Evolutionary conservation across 2,888 invertebrate species (phyloP).

Genomic region (Dusona sp.): DNA sequence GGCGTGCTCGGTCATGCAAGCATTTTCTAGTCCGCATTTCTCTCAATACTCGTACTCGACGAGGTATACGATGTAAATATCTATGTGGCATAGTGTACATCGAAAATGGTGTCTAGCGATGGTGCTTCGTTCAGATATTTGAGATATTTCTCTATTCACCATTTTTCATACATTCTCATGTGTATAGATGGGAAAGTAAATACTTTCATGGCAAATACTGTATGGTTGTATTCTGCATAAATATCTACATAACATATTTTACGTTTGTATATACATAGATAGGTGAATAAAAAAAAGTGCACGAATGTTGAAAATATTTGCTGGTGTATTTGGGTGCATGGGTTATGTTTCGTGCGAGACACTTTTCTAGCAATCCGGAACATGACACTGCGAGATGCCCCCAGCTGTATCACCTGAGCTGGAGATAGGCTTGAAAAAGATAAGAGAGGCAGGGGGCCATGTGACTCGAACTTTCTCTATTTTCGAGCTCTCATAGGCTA

Average conservation of each 20-base stretch:
- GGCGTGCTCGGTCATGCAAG: slow-evolving; percentile 52
- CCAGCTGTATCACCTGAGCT: slow-evolving; percentile 43
- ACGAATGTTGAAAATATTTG: slow-evolving; percentile 11
- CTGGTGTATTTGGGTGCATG: slow-evolving; percentile 18
- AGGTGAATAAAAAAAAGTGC: not conserved
- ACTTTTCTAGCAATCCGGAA: slow-evolving; percentile 71
- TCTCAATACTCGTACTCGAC: slow-evolving; percentile 14
- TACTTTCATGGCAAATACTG: not conserved
- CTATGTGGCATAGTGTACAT: not conserved
- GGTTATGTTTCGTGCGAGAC: slow-evolving; percentile 64
- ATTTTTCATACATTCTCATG: slow-evolving; percentile 1
- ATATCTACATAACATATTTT: not conserved
- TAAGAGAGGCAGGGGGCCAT: not conserved
- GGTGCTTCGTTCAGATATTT: slow-evolving; percentile 48
- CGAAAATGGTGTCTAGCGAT: slow-evolving; percentile 41
- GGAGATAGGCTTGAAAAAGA: not conserved
- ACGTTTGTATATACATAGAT: not conserved
- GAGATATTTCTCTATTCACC: slow-evolving; percentile 54
- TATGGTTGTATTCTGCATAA: not conserved
- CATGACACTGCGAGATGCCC: slow-evolving; percentile 62
- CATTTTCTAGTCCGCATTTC: slow-evolving; percentile 46
- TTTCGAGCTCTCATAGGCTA: slow-evolving; percentile 30
- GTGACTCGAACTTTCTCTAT: slow-evolving; percentile 24
- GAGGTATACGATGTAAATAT: not conserved
- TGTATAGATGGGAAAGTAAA: slow-evolving; percentile 9